A percentile compares a stretch with the other conserved stretches of the same genome.
Evolutionary conservation across 1,140 invertebrate species (phyloP).

Genomic region (Dryas iulia): DNA sequence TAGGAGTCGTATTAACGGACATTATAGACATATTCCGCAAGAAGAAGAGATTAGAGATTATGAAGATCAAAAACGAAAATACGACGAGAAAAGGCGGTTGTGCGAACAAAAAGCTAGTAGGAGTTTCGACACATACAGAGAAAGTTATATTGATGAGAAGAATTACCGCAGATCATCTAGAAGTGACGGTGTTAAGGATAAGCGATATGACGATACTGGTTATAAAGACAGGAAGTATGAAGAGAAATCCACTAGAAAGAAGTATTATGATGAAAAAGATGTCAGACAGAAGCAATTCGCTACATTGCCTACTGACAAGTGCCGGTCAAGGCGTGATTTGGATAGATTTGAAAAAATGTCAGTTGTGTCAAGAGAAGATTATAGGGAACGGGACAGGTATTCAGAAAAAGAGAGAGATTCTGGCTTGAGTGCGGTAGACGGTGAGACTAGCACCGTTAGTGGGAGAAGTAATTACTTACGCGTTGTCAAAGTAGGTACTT

Average conservation of each 20-base stretch:
- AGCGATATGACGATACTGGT: constrained; percentile 42
- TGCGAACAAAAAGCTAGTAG: constrained; percentile 61
- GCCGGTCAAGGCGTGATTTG: constrained; percentile 41
- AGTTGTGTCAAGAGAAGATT: constrained; percentile 56
- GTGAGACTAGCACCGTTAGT: constrained; percentile 62
- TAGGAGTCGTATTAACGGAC: constrained; percentile 43
- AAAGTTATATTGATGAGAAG: constrained; percentile 47
- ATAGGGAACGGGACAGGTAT: constrained; percentile 51
- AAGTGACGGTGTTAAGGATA: constrained; percentile 51
- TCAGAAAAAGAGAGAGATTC: constrained; percentile 64
- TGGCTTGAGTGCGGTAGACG: constrained; percentile 63
- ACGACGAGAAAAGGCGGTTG: constrained; percentile 47
- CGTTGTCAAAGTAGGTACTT: constrained; percentile 56
- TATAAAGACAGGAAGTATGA: constrained; percentile 45
- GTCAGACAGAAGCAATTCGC: constrained; percentile 31
- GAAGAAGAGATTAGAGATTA: constrained; percentile 47
- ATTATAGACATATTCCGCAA: constrained; percentile 29
- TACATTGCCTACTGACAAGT: constrained; percentile 40
- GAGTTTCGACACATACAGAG: constrained; percentile 58
- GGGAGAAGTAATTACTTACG: constrained; percentile 64
- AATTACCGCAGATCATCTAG: constrained; percentile 46
- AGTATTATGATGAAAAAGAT: constrained; percentile 60
- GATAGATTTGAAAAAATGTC: constrained; percentile 62
- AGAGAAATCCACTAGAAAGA: constrained; percentile 40
- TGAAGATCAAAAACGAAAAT: constrained; percentile 40